These are phyloP conservation scores for Tenualosa thibaudeaui DNA, from an alignment of 2,797 vertebrate species.

Conservation along the genomic window DNA sequence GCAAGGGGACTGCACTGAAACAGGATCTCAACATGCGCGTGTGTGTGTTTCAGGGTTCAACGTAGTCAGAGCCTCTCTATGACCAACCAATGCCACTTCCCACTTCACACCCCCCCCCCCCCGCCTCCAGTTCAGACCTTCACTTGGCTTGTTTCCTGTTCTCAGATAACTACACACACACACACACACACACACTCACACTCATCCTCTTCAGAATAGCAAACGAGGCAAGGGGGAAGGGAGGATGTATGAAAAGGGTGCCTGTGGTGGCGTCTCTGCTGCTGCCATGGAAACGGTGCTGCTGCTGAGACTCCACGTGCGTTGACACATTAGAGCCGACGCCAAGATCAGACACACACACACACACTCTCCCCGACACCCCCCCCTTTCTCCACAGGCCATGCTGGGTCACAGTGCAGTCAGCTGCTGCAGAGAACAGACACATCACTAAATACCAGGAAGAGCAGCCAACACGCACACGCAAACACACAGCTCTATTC, in stretches of 20 bases:
- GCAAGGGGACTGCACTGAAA: slow-evolving; percentile 11
- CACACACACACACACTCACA: slow-evolving; percentile 42
- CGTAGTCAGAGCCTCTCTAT: slow-evolving; percentile 64
- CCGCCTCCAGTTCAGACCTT: slow-evolving; percentile 47
- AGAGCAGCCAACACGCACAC: slow-evolving; percentile 1
- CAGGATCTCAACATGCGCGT: slow-evolving; percentile 20
- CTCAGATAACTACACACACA: slow-evolving; percentile 51
- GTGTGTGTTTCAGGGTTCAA: slow-evolving; percentile 53
- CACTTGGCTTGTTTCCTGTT: slow-evolving; percentile 52
- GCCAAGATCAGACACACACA: slow-evolving; percentile 32
- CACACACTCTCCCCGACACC: not conserved
- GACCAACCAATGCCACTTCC: slow-evolving; percentile 43
- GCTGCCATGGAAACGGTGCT: slow-evolving; percentile 72
- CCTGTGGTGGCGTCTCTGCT: slow-evolving; percentile 54
- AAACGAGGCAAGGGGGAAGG: slow-evolving; percentile 44
- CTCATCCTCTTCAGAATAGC: slow-evolving; percentile 52
- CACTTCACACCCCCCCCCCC: slow-evolving; percentile 31
- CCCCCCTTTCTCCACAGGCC: slow-evolving; percentile 44
- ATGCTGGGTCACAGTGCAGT: slow-evolving; percentile 66
- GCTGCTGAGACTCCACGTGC: slow-evolving; percentile 59
- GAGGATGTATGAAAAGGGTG: slow-evolving; percentile 30
- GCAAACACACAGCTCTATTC: slow-evolving; percentile 35
- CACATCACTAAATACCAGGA: slow-evolving; percentile 19
- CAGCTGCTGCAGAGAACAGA: slow-evolving; percentile 14
- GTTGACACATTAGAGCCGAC: slow-evolving; percentile 64